Base-by-base conservation (phyloP, 2,797 vertebrate species). In the Chelon labrosus region DNA sequence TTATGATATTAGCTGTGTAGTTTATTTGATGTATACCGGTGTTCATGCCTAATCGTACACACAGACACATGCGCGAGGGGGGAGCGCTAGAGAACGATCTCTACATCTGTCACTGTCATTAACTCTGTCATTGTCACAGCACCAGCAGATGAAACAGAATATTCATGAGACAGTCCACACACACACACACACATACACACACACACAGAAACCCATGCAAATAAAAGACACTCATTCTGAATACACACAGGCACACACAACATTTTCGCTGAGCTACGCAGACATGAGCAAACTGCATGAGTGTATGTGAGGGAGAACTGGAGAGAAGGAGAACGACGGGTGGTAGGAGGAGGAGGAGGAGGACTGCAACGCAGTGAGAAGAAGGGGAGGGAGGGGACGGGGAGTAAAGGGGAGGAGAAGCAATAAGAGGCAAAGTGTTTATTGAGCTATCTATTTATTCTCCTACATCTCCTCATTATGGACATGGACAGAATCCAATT, bases 381-480 rank as follows among this genome's bases (percentile, higher is more conserved):
- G 72, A 75, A 79, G 68, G 63, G 80, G 78, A 67, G 25, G 81
- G 72, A 67, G 54, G 65, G 73, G 62, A 65, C 50, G 69, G 73
- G 83, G 83, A 89, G 79, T 68, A 5, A 46, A 74, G 71, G 1
- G 80, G 37, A 89, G 83, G 93, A 88, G 90, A 92, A 90, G 92
- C 92, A 94, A 93, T 94, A 93, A 93, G 93, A 93, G 82, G 89
- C 91, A 93, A 94, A 94, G 92, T 93, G 93, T 94, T 95, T 95
- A 94, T 94, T 95, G 92, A 95, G 94, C 92, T 91, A 93, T 94
- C 93, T 94, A 94, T 95, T 95, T 94, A 94, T 94, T 95, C 92
- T 92, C 90, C 93, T 91, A 92, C 93, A 94, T 93, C 91, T 93
- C 90, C 93, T 94, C 93, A 95, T 94, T 95, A 94, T 92, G 90